phyloP scores from a whole-genome alignment of 2,888 invertebrate species.

The Caradrina kadenii region DNA sequence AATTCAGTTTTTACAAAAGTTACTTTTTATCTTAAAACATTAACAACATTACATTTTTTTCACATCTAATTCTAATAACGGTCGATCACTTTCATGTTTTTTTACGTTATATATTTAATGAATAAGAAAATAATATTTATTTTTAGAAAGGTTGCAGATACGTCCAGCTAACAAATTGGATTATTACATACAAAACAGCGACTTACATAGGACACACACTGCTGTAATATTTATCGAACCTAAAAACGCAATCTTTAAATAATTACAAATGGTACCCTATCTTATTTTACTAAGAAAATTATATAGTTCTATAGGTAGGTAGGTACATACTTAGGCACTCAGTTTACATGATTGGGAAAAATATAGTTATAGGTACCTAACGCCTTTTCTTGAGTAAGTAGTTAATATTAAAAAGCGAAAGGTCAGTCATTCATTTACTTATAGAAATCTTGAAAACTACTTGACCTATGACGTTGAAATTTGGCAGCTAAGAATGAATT shows the following conservation, averaged over 20 bases:
- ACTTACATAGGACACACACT: slow-evolving; percentile 53
- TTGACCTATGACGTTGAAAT: no score
- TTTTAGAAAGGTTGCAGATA: slow-evolving; percentile 44
- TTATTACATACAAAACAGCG: slow-evolving; percentile 39
- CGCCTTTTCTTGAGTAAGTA: neutral
- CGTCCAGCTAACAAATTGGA: slow-evolving; percentile 45
- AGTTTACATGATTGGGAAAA: slow-evolving; percentile 30
- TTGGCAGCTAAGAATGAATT: no score
- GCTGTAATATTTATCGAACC: slow-evolving; percentile 42
- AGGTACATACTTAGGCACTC: slow-evolving; percentile 57
- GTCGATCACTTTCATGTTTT: slow-evolving; percentile 84
- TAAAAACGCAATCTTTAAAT: slow-evolving; percentile 38
- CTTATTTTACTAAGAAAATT: slow-evolving; percentile 29
- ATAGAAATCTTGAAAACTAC: no score
- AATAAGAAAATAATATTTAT: slow-evolving; percentile 86
- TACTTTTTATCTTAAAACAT: slow-evolving; percentile 92
- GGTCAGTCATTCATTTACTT: no score
- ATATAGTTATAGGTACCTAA: slow-evolving; percentile 2
- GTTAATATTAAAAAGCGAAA: no score
- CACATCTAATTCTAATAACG: slow-evolving; percentile 90
- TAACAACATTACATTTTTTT: slow-evolving; percentile 90
- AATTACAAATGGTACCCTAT: slow-evolving; percentile 33
- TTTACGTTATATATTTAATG: slow-evolving; percentile 78
- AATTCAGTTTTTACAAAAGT: slow-evolving; percentile 93
- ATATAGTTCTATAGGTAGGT: slow-evolving; percentile 43